Conservation (phyloP, 2,888 invertebrate genomes). For the Drosophila algonquin region DNA sequence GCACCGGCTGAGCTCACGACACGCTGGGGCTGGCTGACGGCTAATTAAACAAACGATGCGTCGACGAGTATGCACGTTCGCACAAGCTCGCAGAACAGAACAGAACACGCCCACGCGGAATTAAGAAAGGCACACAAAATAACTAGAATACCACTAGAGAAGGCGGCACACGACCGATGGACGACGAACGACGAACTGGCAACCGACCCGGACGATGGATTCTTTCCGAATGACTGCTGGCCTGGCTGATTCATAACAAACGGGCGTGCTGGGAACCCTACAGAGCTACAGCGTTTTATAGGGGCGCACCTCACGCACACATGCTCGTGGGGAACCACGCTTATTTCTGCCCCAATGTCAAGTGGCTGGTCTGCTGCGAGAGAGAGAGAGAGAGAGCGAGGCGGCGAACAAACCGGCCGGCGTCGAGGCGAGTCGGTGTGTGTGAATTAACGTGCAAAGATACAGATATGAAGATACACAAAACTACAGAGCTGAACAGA, state of each 20-base stretch:
- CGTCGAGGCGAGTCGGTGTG: conserved; percentile 24
- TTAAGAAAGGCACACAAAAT: conserved; percentile 22
- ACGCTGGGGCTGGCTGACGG: conserved; percentile 1
- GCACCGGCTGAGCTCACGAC: conserved; percentile 21
- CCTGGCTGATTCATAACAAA: conserved; percentile 63
- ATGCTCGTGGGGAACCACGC: conserved; percentile 25
- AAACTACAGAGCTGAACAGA: neutral
- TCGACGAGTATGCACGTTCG: neutral
- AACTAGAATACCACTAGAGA: conserved; percentile 19
- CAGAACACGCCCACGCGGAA: conserved; percentile 48
- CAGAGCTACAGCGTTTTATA: conserved; percentile 49
- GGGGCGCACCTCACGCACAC: conserved; percentile 42
- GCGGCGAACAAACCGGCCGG: conserved; percentile 28
- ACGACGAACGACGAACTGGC: conserved; percentile 2
- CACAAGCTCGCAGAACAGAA: neutral
- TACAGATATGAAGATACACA: neutral
- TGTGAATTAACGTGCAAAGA: conserved; percentile 14
- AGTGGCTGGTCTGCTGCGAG: conserved; percentile 19
- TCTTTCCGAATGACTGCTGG: conserved; percentile 4
- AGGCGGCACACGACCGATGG: conserved; percentile 45
- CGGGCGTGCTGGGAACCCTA: conserved; percentile 28
- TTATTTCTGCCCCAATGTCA: conserved; percentile 36
- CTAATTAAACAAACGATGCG: conserved; percentile 38
- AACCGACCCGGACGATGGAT: conserved; percentile 68
- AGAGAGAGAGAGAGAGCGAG: conserved; percentile 24